phyloP scores from a whole-genome alignment of 2,113 vertebrate genomes.

The Oxygymnocypris stewartii region DNA sequence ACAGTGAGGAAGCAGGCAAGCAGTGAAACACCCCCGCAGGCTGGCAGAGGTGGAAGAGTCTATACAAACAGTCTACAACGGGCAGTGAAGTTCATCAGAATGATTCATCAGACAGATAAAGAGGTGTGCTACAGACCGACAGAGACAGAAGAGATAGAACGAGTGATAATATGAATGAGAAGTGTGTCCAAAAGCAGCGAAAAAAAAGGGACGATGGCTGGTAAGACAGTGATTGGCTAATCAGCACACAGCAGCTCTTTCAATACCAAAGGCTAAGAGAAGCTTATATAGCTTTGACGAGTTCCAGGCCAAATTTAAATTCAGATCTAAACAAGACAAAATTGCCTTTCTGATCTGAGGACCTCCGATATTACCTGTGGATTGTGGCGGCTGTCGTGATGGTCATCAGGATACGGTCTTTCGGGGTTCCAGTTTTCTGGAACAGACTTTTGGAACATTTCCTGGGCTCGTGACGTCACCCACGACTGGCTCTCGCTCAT shows the following conservation, averaged over 20 bases:
- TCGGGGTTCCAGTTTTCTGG: constrained; percentile 88
- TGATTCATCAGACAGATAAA: constrained; percentile 27
- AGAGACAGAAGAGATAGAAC: constrained; percentile 33
- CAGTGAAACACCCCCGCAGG: constrained; percentile 13
- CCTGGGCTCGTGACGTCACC: constrained; percentile 87
- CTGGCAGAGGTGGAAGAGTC: not conserved
- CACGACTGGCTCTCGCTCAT: constrained; percentile 90
- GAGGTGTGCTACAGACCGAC: constrained; percentile 35
- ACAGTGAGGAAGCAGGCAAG: constrained; percentile 51
- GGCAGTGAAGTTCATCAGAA: constrained; percentile 6
- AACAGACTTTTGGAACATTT: constrained; percentile 88
- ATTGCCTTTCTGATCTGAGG: not conserved
- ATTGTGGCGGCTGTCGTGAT: constrained; percentile 83
- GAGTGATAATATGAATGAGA: not conserved
- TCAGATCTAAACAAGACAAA: not conserved
- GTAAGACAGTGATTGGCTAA: constrained; percentile 29
- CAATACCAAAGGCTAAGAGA: not conserved
- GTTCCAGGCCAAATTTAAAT: not conserved
- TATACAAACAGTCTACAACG: not conserved
- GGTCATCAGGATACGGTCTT: constrained; percentile 78
- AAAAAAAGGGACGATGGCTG: constrained; percentile 1
- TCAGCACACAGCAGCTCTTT: constrained; percentile 3
- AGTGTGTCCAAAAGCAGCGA: not conserved
- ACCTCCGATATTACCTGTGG: constrained; percentile 79
- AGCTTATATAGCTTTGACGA: not conserved